Conservation (phyloP, 2,888 invertebrate species). For the Drosophila seclusa region DNA sequence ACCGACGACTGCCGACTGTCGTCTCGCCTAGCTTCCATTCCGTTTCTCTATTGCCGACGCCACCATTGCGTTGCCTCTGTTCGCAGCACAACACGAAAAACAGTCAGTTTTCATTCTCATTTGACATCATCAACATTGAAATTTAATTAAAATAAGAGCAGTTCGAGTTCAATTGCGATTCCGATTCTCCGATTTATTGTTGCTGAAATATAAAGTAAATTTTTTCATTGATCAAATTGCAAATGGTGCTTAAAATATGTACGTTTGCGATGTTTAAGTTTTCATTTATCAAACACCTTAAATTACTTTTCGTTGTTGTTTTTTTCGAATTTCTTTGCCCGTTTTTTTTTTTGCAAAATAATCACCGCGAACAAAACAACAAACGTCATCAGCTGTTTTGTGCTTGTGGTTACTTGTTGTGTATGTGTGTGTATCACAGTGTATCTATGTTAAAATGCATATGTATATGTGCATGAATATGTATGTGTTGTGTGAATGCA, state of each 20-base stretch:
- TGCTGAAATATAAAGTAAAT: slow-evolving; percentile 60
- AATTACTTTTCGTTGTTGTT: slow-evolving; percentile 27
- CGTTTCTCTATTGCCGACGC: slow-evolving; percentile 48
- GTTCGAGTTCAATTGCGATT: slow-evolving; percentile 49
- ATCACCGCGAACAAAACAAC: slow-evolving; percentile 70
- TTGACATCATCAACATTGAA: slow-evolving; percentile 82
- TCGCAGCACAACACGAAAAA: slow-evolving; percentile 67
- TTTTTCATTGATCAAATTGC: slow-evolving; percentile 38
- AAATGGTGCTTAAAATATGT: slow-evolving; percentile 58
- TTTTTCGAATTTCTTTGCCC: slow-evolving; percentile 34
- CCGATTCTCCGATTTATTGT: slow-evolving; percentile 22
- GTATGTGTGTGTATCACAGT: slow-evolving; percentile 24
- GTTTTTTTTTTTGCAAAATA: slow-evolving; percentile 39
- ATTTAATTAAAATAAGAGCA: slow-evolving; percentile 74
- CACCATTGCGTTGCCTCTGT: slow-evolving; percentile 52
- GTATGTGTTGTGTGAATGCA: slow-evolving; percentile 8
- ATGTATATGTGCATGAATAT: background rate
- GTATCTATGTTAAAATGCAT: slow-evolving; percentile 28
- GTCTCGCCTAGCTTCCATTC: slow-evolving; percentile 46
- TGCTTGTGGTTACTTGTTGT: slow-evolving; percentile 30
- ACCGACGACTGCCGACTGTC: slow-evolving; percentile 44
- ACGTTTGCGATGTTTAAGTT: slow-evolving; percentile 24
- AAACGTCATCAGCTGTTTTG: slow-evolving; percentile 75
- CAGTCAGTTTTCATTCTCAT: slow-evolving; percentile 81
- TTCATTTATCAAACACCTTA: slow-evolving; percentile 62